phyloP scores from a whole-genome alignment of 1,140 invertebrate species.

The Samia ricini region DNA sequence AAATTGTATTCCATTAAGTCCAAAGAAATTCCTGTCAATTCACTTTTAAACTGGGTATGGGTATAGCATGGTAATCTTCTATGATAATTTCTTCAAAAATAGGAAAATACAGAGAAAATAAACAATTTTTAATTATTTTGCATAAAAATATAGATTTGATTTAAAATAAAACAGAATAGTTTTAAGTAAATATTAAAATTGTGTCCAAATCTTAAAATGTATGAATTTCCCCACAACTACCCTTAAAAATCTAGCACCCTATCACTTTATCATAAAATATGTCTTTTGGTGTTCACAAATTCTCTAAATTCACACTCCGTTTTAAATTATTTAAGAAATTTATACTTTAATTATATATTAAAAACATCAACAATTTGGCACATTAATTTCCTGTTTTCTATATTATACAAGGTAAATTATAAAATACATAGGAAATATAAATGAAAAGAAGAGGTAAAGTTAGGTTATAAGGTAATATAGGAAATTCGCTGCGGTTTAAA shows the following conservation, averaged over 20 bases:
- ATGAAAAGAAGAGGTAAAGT: constrained; percentile 19
- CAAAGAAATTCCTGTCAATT: too few relatives aligned
- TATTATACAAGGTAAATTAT: constrained; percentile 25
- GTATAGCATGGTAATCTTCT: too few relatives aligned
- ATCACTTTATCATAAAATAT: background rate
- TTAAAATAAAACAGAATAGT: too few relatives aligned
- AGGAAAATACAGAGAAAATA: too few relatives aligned
- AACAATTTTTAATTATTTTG: too few relatives aligned
- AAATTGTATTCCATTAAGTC: too few relatives aligned
- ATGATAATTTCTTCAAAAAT: too few relatives aligned
- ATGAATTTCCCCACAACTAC: background rate
- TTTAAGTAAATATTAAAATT: too few relatives aligned
- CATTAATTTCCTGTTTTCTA: constrained; percentile 48
- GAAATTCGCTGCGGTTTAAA: constrained; percentile 1
- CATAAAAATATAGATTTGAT: too few relatives aligned
- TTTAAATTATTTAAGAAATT: constrained; percentile 42
- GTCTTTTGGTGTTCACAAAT: constrained; percentile 49
- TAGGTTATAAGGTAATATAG: constrained; percentile 13
- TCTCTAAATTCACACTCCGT: constrained; percentile 36
- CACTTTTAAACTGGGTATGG: too few relatives aligned
- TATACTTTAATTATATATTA: constrained; percentile 32
- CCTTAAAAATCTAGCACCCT: background rate
- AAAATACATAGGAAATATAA: background rate
- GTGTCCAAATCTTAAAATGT: too few relatives aligned
- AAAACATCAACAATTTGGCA: constrained; percentile 67